Evolutionary conservation across 2,888 invertebrate species (phyloP), one percentile per base, ranked within the genome.

Genomic region (Plagodis pulveraria): DNA sequence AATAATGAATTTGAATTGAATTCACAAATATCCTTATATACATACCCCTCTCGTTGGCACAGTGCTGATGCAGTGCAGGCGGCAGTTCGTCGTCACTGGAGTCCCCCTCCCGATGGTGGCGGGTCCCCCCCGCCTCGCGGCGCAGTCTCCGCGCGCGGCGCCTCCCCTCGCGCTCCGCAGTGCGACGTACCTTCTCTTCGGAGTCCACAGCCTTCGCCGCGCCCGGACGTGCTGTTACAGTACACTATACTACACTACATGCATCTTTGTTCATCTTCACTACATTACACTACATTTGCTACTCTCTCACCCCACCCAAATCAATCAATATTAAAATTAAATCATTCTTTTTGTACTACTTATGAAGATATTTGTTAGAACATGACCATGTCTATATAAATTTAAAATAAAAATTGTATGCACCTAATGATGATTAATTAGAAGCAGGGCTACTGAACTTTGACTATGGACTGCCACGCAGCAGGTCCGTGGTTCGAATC

Each of bases 81-180:
- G 97, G 96, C 78, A 98, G 96, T 83, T 99, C 99, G 81, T 99
- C 99, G 82, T 99, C 99, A 73, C 98, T 98, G 48, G 98, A 98
- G 95, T 99, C 96, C 0, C 99, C 99, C 82, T 99, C 99, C 60
- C 97, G 95, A 82, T 99, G 99, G 81, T 41, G 51, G 9, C 35
- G 83, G 76, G 11, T 70, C 58, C 47, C 77, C 77, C 10, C 77
- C 8, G 76, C 77, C 82, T 98, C 98, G 40, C 98, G 92, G 9
- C 94, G 95, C 74, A 97, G 94, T 47, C 98, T 91, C 9, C 99
- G 93, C 65, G 98, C 94, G n/a, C 98, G 96, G 62, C 99, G 94
- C 71, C 99, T 91, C 0, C 98, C 98, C 91, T 98, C 98, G 51
- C 98, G 94, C 87, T 98, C 98, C 1, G 98, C 98, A 10, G 96